Conservation (phyloP, 1,140 invertebrate species). For the Mylabris phalerata region DNA sequence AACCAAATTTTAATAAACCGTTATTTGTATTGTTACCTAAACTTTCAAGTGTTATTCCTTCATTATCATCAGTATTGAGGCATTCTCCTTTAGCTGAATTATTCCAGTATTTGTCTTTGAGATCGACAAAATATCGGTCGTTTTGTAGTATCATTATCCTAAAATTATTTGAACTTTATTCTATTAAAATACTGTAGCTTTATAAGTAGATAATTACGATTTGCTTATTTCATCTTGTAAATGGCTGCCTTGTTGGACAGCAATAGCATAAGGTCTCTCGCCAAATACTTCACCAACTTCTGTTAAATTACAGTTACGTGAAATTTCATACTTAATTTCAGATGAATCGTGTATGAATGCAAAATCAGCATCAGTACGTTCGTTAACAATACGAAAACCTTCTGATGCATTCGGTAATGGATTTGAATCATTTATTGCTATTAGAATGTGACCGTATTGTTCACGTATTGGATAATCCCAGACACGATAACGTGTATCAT, state of each 20-base stretch:
- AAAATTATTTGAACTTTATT: constrained; percentile 15
- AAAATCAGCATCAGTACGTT: constrained; percentile 73
- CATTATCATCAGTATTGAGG: constrained; percentile 67
- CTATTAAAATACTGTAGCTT: not conserved
- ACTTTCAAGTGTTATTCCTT: constrained; percentile 82
- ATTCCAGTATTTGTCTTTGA: constrained; percentile 79
- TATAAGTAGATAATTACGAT: constrained; percentile 42
- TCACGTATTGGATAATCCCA: constrained; percentile 92
- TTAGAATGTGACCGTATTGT: constrained; percentile 79
- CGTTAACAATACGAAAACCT: constrained; percentile 67
- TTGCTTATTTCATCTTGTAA: constrained; percentile 72
- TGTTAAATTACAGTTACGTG: constrained; percentile 75
- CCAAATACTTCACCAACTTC: constrained; percentile 83
- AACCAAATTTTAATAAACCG: constrained; percentile 2
- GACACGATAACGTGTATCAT: constrained; percentile 71
- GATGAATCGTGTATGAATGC: constrained; percentile 85
- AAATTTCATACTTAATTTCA: constrained; percentile 77
- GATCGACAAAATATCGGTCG: constrained; percentile 71
- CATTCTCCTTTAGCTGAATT: constrained; percentile 59
- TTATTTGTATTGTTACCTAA: constrained; percentile 51
- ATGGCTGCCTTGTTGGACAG: constrained; percentile 78
- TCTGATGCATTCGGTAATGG: constrained; percentile 60
- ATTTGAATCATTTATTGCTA: constrained; percentile 72
- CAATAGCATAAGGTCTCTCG: constrained; percentile 81
- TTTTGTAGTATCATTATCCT: constrained; percentile 78